Evolutionary conservation across 2,888 invertebrate genomes (phyloP), one percentile per base, ranked within the genome.

Genomic region (Azorinus chamasolen): DNA sequence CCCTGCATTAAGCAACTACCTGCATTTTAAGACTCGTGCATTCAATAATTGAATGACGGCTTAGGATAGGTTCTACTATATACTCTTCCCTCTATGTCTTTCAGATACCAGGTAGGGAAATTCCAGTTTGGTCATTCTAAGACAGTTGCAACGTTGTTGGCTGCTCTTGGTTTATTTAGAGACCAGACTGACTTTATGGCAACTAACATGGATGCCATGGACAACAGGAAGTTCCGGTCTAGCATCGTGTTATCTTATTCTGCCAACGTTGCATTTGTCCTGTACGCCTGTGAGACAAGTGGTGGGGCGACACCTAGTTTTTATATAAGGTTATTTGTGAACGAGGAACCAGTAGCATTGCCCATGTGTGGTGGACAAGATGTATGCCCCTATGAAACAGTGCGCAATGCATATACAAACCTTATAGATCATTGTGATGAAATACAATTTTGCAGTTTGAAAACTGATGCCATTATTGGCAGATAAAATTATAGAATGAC

Each of bases 151-250:
- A 91, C 90, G 6, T 57, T 92, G 25, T 75, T 87, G 43, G 70
- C 89, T 5, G 72, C 88, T 1, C 83, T 93, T 25, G 93, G 93
- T n/a, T 82, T 93, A 16, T 92, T 90, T 77, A 88, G 88, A n/a
- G 91, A 93, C 62, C 63, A 32, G 10, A 6, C 32, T 32, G 32
- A 32, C 0, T 85, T 91, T 4, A 77, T 68, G 14, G 89, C 92
- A 3, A 83, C 88, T 25, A 91, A 90, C 68, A 91, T 80, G 57
- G 70, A 83, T 3, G 48, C 81, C 16, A 81, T 85, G 39, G 70
- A 73, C 6, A 53, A 86, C 27, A 83, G 93, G 3, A 71, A 83
- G 54, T 93, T 93, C 87, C 88, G 87, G 10, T 86, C 92, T 10
- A 89, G 90, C 39, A 48, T 83, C 4, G 89, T 93, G 20, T 54